These are phyloP conservation scores for Andrena bucephala DNA, from an alignment of 2,888 invertebrate species.

Conservation along the genomic window DNA sequence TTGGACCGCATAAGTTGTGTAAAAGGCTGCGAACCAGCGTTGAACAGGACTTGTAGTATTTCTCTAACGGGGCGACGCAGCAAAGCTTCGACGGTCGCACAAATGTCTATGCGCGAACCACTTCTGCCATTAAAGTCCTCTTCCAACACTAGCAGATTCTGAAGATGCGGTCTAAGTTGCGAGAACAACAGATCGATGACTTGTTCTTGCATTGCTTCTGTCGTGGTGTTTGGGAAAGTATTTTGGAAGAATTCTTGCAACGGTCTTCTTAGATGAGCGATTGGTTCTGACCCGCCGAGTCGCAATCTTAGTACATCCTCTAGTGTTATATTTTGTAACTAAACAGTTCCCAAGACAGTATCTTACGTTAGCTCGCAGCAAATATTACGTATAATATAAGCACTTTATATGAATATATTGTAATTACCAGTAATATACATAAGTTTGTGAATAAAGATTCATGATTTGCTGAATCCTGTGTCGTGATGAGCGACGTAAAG, in stretches of 20 bases:
- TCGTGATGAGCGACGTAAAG: conserved; percentile 22
- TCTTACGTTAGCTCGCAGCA: neutral
- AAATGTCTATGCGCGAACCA: conserved; percentile 67
- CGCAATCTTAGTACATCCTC: conserved; percentile 68
- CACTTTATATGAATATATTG: neutral
- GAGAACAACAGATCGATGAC: conserved; percentile 69
- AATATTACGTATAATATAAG: neutral
- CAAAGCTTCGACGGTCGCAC: conserved; percentile 71
- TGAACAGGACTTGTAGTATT: conserved; percentile 68
- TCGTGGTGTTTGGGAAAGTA: conserved; percentile 66
- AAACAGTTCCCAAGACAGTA: conserved; percentile 12
- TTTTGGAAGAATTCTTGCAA: conserved; percentile 72
- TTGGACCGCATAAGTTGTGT: conserved; percentile 8
- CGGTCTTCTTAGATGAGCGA: conserved; percentile 72
- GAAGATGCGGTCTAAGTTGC: conserved; percentile 70
- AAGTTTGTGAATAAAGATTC: conserved; percentile 71
- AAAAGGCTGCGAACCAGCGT: conserved; percentile 62
- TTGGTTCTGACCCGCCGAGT: conserved; percentile 65
- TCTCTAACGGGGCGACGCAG: conserved; percentile 64
- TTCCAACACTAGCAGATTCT: conserved; percentile 63
- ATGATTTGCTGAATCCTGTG: conserved; percentile 41
- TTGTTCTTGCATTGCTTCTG: conserved; percentile 65
- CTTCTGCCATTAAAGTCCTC: conserved; percentile 50
- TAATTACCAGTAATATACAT: conserved; percentile 69
- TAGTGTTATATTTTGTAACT: conserved; percentile 75